Percentiles rank a stretch among this genome's conserved stretches.
Evolutionary conservation across 1,140 invertebrate species (phyloP).

Genomic region (Condylostylus longicornis): DNA sequence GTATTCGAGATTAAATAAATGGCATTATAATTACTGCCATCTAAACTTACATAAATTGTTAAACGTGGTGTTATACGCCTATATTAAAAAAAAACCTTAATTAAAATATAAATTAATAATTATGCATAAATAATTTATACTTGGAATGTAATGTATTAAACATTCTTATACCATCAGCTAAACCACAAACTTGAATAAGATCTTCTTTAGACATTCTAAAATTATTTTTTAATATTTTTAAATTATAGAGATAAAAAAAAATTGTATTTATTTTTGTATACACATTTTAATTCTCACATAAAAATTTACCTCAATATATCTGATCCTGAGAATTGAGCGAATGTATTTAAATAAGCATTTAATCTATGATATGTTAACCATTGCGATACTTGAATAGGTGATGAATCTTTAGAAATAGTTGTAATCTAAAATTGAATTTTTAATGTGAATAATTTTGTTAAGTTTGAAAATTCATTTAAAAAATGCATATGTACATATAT

Average conservation of each 20-base stretch:
- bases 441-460: constrained; percentile 3
- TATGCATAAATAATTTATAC: constrained; percentile 33
- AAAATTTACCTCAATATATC: constrained; percentile 50
- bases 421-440: constrained; percentile 5
- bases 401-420: constrained; percentile 41
- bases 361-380: constrained; percentile 76
- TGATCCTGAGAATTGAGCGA: constrained; percentile 71
- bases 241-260: constrained; percentile 1
- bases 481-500: not conserved
- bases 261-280: not conserved
- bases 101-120: not conserved
- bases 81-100: constrained; percentile 4
- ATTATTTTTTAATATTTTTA: constrained; percentile 1
- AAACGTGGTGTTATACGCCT: constrained; percentile 59
- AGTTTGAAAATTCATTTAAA: not conserved
- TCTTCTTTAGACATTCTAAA: constrained; percentile 68
- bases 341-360: constrained; percentile 53
- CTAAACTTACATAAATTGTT: constrained; percentile 62
- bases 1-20: constrained; percentile 55
- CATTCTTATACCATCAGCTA: constrained; percentile 78
- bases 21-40: constrained; percentile 56
- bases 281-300: not conserved
- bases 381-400: constrained; percentile 50
- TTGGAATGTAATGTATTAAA: constrained; percentile 76
- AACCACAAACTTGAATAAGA: constrained; percentile 83